Evolutionary conservation across 37 sponge, comb jelly and placozoan genomes (phyloP).

Genomic region (Mnemiopsis leidyi): DNA sequence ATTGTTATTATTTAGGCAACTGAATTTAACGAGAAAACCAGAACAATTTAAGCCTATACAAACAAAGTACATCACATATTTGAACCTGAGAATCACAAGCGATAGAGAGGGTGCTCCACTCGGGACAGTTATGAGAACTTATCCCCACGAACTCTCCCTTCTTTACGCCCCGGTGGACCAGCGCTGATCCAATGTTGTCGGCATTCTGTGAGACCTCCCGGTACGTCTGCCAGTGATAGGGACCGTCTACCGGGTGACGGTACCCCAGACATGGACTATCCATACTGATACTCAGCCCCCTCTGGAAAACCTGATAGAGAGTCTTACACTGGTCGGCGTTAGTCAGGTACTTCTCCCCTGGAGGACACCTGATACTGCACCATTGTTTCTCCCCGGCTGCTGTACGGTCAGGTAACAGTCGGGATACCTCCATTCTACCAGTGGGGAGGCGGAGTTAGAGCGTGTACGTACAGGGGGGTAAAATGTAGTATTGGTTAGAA

Average conservation of each 20-base stretch:
- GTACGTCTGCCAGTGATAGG: slow-evolving; percentile 79
- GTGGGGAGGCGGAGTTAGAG: too few species aligned
- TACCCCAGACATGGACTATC: slow-evolving; percentile 82
- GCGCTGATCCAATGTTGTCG: slow-evolving; percentile 78
- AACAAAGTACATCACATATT: too few species aligned
- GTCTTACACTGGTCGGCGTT: neutral
- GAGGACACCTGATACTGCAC: slow-evolving; percentile 33
- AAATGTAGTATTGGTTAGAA: too few species aligned
- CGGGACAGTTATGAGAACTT: slow-evolving; percentile 42
- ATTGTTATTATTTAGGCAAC: too few species aligned
- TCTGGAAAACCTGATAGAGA: slow-evolving; percentile 76
- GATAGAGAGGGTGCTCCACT: slow-evolving; percentile 54
- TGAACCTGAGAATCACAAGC: slow-evolving; percentile 27
- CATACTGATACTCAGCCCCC: slow-evolving; percentile 72
- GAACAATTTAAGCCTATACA: too few species aligned
- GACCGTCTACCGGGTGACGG: slow-evolving; percentile 59
- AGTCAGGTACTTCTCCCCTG: neutral
- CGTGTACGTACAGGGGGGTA: too few species aligned
- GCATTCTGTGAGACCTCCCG: slow-evolving; percentile 70
- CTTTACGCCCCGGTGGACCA: slow-evolving; percentile 71
- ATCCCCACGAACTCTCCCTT: slow-evolving; percentile 86
- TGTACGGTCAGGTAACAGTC: slow-evolving; percentile 20
- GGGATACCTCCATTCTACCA: slow-evolving; percentile 4
- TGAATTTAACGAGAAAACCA: too few species aligned
- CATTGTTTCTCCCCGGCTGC: slow-evolving; percentile 48